Percentiles rank a stretch among this genome's conserved stretches.
Evolutionary conservation across 2,113 vertebrate species (phyloP).

Genomic region (Grantiella picta): DNA sequence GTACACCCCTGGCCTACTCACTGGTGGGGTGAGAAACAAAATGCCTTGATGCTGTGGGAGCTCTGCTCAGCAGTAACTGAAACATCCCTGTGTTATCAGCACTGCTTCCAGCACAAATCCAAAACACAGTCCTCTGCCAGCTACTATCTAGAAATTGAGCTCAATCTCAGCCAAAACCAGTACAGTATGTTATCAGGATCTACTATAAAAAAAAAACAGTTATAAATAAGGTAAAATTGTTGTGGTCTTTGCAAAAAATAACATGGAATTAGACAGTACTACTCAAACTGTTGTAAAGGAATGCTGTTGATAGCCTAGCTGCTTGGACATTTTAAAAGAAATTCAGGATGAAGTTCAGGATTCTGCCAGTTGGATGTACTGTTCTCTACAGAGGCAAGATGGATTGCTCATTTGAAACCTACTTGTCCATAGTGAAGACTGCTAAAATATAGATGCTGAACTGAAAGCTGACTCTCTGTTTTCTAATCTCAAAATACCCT

Average conservation of each 20-base stretch:
- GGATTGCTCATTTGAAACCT: not conserved
- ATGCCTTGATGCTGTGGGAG: not conserved
- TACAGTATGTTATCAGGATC: not conserved
- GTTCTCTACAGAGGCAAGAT: not conserved
- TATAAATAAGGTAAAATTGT: not conserved
- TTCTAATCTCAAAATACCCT: not conserved
- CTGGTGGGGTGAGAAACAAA: not conserved
- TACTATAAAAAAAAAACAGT: not conserved
- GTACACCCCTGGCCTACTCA: fast-evolving
- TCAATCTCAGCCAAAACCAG: not conserved
- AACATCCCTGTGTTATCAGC: not conserved
- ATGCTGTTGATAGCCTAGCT: not conserved
- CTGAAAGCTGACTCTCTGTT: not conserved
- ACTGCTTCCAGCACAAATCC: not conserved
- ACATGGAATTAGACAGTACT: not conserved
- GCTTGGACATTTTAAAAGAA: not conserved
- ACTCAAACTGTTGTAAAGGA: not conserved
- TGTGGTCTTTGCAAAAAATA: not conserved
- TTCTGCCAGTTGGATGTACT: not conserved
- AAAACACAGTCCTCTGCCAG: not conserved
- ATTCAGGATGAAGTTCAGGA: not conserved
- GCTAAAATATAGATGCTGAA: not conserved
- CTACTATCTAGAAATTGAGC: not conserved
- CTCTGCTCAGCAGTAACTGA: not conserved
- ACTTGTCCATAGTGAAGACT: not conserved